phyloP scores from a whole-genome alignment of 2,797 vertebrate genomes.

The Pangasius sanitwongsei region DNA sequence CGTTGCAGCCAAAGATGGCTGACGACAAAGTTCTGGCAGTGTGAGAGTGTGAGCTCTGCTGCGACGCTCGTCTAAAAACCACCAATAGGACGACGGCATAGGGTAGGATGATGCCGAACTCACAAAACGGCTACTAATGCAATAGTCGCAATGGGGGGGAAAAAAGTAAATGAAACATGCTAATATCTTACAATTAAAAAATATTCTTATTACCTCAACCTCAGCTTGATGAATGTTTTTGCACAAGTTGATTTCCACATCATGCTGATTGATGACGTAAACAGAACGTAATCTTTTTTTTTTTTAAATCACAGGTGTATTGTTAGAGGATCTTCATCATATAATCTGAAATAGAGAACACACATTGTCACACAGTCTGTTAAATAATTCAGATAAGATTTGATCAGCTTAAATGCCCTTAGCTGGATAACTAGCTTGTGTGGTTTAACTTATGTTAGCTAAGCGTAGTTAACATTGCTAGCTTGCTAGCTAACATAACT shows the following conservation, averaged over 20 bases:
- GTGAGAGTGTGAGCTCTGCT: too few species aligned
- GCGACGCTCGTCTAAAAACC: not conserved
- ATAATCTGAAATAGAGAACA: not conserved
- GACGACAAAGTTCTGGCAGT: not conserved
- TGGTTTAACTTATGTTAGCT: not conserved
- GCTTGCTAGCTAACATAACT: not conserved
- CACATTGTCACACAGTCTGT: not conserved
- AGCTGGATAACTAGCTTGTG: not conserved
- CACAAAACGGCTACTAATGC: too few species aligned
- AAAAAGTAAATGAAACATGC: not conserved
- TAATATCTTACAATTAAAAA: not conserved
- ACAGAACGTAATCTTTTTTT: not conserved
- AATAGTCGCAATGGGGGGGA: too few species aligned
- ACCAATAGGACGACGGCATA: not conserved
- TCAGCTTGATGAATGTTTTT: not conserved
- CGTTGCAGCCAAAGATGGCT: not conserved
- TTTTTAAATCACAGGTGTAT: not conserved
- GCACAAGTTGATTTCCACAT: not conserved
- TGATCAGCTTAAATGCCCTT: not conserved
- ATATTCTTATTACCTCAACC: not conserved
- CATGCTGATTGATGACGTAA: not conserved
- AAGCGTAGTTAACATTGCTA: not conserved
- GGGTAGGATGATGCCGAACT: not conserved
- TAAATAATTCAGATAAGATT: not conserved
- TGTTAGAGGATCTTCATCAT: not conserved